Evolutionary conservation across 2,797 vertebrate species (phyloP), one percentile per base, ranked within the genome.

Genomic region (Arrhamphus sclerolepis): DNA sequence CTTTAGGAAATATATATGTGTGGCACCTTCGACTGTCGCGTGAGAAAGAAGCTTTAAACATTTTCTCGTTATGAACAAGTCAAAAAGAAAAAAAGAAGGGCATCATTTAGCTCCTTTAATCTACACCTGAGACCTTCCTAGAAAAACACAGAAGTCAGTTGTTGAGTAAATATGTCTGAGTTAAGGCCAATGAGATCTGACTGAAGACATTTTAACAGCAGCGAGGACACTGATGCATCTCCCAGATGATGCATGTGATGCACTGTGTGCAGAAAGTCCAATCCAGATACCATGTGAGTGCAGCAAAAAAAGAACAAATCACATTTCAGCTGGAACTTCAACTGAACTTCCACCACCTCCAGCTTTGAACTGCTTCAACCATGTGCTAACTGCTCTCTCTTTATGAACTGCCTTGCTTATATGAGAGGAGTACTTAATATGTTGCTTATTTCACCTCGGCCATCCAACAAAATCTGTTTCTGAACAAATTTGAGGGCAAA

Each of bases 181-280:
- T n/a, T n/a, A n/a, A 26, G 6, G 24, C 24, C 24, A 13, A 38
- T 14, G 34, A 14, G 13, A 4, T 16, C 34, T 14, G 13, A 70
- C 53, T 34, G 18, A 58, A 75, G 56, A 70, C 39, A 28, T 40
- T 54, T 46, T 63, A 54, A 75, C 60, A 68, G 65, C 58, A 62
- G 22, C 47, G 46, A 54, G 39, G 26, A n/a, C 13, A 38, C 34
- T 38, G 34, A 14, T 38, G 34, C 34, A 38, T 14, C 11, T 14
- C 34, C 34, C 13, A 38, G 34, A 5, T 14, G 34, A 38, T 38
- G 34, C 34, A 38, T 14, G 34, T 13, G n/a, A n/a, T 38, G 34
- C 34, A 38, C 14, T 38, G 13, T 16, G 14, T 14, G 29, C 39
- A 62, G 26, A 62, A 19, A 21, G 20, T 28, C 51, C 18, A 59